phyloP scores from a whole-genome alignment of 2,113 vertebrate genomes.

The Megalops atlanticus region DNA sequence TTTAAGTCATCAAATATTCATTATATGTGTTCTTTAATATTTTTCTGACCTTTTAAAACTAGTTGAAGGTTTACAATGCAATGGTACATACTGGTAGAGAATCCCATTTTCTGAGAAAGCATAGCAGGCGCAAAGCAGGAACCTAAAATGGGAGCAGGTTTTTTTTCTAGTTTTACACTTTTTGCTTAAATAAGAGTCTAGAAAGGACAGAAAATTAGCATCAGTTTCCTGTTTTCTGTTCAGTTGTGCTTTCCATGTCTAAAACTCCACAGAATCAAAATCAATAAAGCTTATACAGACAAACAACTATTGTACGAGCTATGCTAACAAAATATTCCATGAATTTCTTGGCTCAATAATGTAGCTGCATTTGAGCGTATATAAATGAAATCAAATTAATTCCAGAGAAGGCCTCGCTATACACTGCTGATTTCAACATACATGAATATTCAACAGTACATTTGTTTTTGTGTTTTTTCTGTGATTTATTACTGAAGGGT shows the following conservation, averaged over 20 bases:
- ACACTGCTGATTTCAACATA: neutral
- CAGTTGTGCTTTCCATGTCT: neutral
- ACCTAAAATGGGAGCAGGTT: neutral
- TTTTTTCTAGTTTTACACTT: neutral
- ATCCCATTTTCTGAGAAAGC: neutral
- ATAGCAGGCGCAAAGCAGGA: neutral
- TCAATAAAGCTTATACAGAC: no score
- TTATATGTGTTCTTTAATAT: neutral
- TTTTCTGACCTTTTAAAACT: neutral
- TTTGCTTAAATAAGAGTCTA: no score
- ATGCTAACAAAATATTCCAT: no score
- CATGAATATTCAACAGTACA: neutral
- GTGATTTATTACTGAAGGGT: neutral
- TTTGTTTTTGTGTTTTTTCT: neutral
- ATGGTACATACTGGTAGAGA: neutral
- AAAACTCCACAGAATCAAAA: no score
- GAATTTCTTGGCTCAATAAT: no score
- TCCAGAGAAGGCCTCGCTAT: neutral
- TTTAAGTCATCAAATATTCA: constrained; percentile 31
- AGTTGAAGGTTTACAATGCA: neutral
- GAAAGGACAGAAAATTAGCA: no score
- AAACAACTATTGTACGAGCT: no score
- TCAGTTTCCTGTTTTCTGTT: neutral
- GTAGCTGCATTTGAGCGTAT: no score
- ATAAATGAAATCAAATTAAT: no score